phyloP scores from a whole-genome alignment of 2,797 vertebrate genomes.

The Diplodus sargus region DNA sequence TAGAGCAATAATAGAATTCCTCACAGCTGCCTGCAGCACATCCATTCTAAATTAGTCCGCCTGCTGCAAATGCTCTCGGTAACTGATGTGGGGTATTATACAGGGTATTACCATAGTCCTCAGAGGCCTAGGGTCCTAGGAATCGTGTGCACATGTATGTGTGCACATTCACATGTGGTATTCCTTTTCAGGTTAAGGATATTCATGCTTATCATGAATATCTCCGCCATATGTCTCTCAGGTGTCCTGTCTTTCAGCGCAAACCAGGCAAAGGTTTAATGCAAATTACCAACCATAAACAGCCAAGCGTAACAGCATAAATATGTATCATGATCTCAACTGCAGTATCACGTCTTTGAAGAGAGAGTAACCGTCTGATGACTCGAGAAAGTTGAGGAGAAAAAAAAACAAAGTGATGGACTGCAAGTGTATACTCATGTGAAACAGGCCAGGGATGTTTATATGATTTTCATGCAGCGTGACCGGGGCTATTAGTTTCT shows the following conservation, averaged over 20 bases:
- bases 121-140: constrained; percentile 60
- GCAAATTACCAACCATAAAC: constrained; percentile 70
- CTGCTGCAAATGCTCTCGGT: constrained; percentile 64
- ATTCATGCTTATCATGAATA: constrained; percentile 39
- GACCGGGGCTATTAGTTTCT: constrained; percentile 64
- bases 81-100: constrained; percentile 69
- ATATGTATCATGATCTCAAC: constrained; percentile 64
- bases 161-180: constrained; percentile 12
- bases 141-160: constrained; percentile 29
- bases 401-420: constrained; percentile 28
- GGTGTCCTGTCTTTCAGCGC: constrained; percentile 60
- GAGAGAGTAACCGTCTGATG: constrained; percentile 27
- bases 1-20: constrained; percentile 74
- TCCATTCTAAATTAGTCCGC: constrained; percentile 72
- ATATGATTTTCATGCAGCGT: constrained; percentile 67
- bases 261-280: constrained; percentile 63
- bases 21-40: constrained; percentile 74
- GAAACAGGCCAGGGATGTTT: constrained; percentile 63
- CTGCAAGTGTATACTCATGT: constrained; percentile 45
- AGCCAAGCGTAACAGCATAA: constrained; percentile 64
- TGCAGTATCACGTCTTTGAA: constrained; percentile 48
- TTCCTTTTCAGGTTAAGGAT: constrained; percentile 35
- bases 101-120: constrained; percentile 62
- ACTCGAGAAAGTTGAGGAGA: constrained; percentile 29
- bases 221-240: constrained; percentile 58